These are phyloP conservation scores for Pyxicephalus adspersus DNA, from an alignment of 2,113 vertebrate species.

Conservation along the genomic window DNA sequence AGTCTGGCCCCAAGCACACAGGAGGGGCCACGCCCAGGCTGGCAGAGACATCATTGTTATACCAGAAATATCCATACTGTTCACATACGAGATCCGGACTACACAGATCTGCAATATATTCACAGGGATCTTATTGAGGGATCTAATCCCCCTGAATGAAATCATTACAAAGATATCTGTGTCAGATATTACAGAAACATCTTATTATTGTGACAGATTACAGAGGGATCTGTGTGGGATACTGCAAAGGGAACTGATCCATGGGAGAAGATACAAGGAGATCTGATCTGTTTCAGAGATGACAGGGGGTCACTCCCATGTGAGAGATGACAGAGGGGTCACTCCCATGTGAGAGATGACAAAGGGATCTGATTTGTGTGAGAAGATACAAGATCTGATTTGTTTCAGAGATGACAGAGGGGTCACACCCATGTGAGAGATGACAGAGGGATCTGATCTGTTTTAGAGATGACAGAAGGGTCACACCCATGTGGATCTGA, in stretches of 20 bases:
- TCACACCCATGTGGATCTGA: background rate
- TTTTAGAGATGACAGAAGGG: background rate
- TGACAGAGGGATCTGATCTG: background rate
- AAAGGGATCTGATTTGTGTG: background rate
- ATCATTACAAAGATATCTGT: background rate
- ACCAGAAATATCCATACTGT: no score
- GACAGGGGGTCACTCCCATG: no score
- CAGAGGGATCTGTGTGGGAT: background rate
- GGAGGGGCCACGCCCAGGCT: no score
- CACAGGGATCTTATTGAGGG: background rate
- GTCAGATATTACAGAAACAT: background rate
- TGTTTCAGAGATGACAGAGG: background rate
- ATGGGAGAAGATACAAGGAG: background rate
- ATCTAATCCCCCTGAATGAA: background rate
- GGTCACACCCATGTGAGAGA: background rate
- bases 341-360: background rate
- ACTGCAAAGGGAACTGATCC: background rate
- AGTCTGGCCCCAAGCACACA: slow-evolving; percentile 52
- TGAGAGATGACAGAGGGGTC: no score
- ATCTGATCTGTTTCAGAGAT: background rate
- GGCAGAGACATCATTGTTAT: no score
- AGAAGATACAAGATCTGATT: background rate
- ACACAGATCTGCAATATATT: no score
- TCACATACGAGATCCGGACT: no score
- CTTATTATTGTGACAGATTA: background rate